Percentiles rank a stretch among this genome's conserved stretches.
Evolutionary conservation across 2,888 invertebrate species (phyloP).

Genomic region (Panopea generosa): DNA sequence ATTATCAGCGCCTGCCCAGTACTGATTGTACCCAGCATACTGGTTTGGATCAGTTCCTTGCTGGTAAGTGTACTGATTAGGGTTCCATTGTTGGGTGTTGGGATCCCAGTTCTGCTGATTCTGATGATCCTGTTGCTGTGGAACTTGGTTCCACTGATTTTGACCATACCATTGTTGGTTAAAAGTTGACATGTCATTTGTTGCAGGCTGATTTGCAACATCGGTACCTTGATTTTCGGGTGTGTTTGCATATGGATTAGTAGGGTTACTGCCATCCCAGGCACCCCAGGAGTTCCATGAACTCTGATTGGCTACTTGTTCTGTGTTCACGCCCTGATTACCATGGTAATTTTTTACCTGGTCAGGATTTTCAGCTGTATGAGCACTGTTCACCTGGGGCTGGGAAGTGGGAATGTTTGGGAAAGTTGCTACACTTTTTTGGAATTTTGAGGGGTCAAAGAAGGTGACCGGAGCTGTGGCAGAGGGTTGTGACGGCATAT

Average conservation of each 20-base stretch:
- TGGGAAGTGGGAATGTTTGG: slow-evolving; percentile 3
- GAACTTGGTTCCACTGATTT: slow-evolving; percentile 37
- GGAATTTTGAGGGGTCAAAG: slow-evolving; percentile 76
- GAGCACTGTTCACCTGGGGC: neutral
- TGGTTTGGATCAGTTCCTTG: slow-evolving; percentile 38
- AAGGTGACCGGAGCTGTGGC: slow-evolving; percentile 67
- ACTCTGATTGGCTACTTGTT: slow-evolving; percentile 21
- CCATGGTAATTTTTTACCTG: neutral
- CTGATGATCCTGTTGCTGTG: slow-evolving; percentile 16
- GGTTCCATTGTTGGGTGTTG: slow-evolving; percentile 27
- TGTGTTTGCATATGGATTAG: slow-evolving; percentile 9
- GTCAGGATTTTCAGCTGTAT: neutral
- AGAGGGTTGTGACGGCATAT: slow-evolving; percentile 20
- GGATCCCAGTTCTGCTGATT: slow-evolving; percentile 8
- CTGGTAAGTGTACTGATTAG: slow-evolving; percentile 21
- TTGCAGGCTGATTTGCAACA: slow-evolving; percentile 1
- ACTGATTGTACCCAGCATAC: slow-evolving; percentile 29
- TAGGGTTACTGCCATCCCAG: slow-evolving; percentile 24
- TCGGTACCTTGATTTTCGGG: slow-evolving; percentile 2
- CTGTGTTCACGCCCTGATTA: neutral
- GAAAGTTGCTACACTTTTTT: slow-evolving; percentile 23
- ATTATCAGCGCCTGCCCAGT: slow-evolving; percentile 37
- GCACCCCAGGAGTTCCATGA: slow-evolving; percentile 51
- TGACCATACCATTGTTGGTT: slow-evolving; percentile 49
- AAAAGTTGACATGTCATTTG: slow-evolving; percentile 1